These are phyloP conservation scores for Oreonectes daqikongensis DNA, from an alignment of 2,797 vertebrate genomes.

Conservation along the genomic window DNA sequence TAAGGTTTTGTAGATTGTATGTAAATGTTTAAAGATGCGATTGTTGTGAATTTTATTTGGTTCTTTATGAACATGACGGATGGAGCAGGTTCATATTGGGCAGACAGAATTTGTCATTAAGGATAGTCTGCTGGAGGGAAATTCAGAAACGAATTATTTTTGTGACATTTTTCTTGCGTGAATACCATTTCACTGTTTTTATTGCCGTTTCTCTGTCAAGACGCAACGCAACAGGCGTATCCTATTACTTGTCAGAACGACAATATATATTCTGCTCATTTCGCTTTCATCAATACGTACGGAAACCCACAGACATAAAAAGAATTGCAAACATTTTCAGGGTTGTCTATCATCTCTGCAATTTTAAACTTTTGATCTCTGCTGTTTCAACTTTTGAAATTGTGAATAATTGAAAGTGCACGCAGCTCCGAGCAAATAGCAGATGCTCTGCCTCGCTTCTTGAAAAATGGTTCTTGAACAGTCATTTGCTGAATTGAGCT, in stretches of 20 bases:
- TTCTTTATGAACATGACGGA: neutral
- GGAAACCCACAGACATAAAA: neutral
- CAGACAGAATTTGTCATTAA: neutral
- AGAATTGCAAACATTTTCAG: neutral
- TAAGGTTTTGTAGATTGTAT: neutral
- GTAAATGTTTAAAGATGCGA: neutral
- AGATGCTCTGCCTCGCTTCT: neutral
- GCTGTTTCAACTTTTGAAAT: conserved; percentile 1
- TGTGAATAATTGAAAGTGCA: conserved; percentile 10
- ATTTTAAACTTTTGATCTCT: conserved; percentile 9
- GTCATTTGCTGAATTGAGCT: conserved; percentile 2
- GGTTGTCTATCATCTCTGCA: conserved; percentile 1
- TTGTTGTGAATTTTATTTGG: neutral
- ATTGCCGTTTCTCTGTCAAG: neutral
- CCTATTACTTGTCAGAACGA: neutral
- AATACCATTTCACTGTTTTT: neutral
- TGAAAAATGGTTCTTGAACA: conserved; percentile 4
- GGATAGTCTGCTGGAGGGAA: neutral
- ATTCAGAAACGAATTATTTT: neutral
- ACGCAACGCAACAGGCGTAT: neutral
- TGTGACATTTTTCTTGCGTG: neutral
- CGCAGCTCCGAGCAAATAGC: conserved; percentile 6
- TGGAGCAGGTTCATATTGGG: neutral
- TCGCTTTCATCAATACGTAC: neutral
- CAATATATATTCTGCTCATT: neutral